Base-by-base conservation (phyloP, 2,888 invertebrate species). In the Ectemnius lituratus region DNA sequence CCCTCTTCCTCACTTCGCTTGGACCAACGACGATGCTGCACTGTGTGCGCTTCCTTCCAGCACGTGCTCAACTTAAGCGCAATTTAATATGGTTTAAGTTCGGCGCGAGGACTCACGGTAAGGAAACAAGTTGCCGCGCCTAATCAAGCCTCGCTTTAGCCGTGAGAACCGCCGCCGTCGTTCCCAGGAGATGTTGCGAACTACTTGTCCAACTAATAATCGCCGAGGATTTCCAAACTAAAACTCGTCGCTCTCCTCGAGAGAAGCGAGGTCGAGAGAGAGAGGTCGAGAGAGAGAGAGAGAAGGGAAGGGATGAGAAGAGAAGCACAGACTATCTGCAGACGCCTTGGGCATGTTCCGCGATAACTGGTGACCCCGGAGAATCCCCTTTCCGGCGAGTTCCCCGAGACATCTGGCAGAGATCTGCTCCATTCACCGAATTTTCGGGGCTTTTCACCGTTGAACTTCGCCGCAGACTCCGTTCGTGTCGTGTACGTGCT, bases 21-120 rank as follows among this genome's bases (percentile, higher is more conserved):
- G 37, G 37, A 37, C 37, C 37, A 11, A 37, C 37, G 37, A 37
- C 37, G 37, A 37, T 11, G 37, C 5, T 6, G 37, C 8, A 8
- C 8, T 37, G 8, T 11, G 37, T 11, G 37, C 37, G 37, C 11
- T 37, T 37, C 37, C 73, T 62, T 76, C 79, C 76, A 78, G 82
- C 86, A 85, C 85, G 86, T 84, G 86, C 86, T 86, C 85, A 86
- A 86, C 87, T 89, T 85, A 86, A 89, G 87, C 85, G 86, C 89
- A 89, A 89, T 90, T 90, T 90, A 89, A 90, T 90, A 88, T 85
- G 88, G 87, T 89, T 87, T 82, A 89, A 89, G 89, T 88, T 89
- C 81, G 37, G 76, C 67, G 84, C 68, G 71, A 75, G 78, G 67
- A 67, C 64, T 73, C 71, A 78, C 81, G 76, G 37, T 37, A 84